Base-by-base conservation (phyloP, 1,140 invertebrate species). In the Helicoverpa armigera region DNA sequence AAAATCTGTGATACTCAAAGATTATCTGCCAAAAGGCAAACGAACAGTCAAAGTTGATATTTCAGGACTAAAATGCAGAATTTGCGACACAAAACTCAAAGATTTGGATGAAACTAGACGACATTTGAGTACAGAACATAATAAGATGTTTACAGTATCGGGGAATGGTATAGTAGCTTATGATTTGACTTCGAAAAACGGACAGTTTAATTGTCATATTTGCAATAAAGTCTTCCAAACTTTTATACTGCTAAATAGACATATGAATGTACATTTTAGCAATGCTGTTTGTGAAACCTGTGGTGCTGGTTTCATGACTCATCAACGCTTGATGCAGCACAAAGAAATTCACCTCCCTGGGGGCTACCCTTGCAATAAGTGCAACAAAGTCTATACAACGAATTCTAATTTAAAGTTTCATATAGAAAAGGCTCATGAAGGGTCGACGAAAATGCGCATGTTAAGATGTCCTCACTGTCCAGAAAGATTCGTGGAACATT, bases 281-380 rank as follows among this genome's bases (percentile, higher is more conserved):
- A 91, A 91, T 35, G 89, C 86, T 2, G 87, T 93, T 0, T 95
- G 94, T 65, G 92, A 94, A 31, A 89, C 88, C 4, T 95, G 94
- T 63, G 93, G 91, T 0, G 90, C 90, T 11, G 90, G 89, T 0
- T 95, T 94, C 72, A 90, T 92, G 86, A 90, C 91, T 0, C 86
- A 90, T 31, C 90, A 94, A 73, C 80, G 90, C 1, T 63, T 95
- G 12, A 82, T 93, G 18, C 89, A 93, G 67, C 92, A 94, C 54
- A 88, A 88, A 75, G 87, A 89, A 72, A 91, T 91, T 2, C 94
- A 95, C 72, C 48, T 80, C 13, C 88, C 88, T 13, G 88, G 89
- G 3, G 89, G 87, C 4, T 88, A 90, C 61, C 86, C 87, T 13
- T 91, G 91, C 53, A 82, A 82, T 7, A 86, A 86, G 70, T 94